A percentile compares a stretch with the other conserved stretches of the same genome.
Conservation (phyloP, 2,113 vertebrate species). For the Halichoeres trimaculatus region DNA sequence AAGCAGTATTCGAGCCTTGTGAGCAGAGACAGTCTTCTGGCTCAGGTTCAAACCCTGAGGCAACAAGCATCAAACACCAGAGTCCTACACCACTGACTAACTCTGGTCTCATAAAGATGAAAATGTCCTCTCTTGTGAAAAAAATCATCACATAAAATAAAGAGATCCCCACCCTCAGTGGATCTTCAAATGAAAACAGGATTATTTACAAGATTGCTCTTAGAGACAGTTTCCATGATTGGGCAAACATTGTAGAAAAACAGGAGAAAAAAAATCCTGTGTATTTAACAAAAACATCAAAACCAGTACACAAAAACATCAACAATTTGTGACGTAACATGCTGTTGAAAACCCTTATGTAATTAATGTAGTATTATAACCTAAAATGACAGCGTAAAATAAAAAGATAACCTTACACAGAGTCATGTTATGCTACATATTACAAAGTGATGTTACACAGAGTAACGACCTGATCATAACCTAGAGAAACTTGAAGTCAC, state of each 20-base stretch:
- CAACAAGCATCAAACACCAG: background rate
- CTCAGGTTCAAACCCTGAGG: conserved; percentile 27
- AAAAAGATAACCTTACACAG: no score
- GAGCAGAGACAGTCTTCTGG: conserved; percentile 8
- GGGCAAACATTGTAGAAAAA: background rate
- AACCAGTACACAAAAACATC: no score
- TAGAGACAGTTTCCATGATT: background rate
- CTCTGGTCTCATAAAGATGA: background rate
- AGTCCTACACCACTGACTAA: conserved; percentile 9
- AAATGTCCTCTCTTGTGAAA: background rate
- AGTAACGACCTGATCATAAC: no score
- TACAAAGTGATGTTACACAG: no score
- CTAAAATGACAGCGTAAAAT: no score
- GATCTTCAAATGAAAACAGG: background rate
- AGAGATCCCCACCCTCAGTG: background rate
- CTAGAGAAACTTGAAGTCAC: no score
- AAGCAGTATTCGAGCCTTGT: conserved; percentile 37
- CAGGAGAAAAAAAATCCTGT: background rate
- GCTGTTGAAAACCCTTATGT: no score
- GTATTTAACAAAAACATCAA: no score
- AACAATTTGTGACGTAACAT: no score
- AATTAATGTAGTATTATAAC: no score
- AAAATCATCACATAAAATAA: background rate
- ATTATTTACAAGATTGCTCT: background rate
- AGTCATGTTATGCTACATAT: no score